Evolutionary conservation across 2,888 invertebrate species (phyloP).

Genomic region (Sturmia bella): DNA sequence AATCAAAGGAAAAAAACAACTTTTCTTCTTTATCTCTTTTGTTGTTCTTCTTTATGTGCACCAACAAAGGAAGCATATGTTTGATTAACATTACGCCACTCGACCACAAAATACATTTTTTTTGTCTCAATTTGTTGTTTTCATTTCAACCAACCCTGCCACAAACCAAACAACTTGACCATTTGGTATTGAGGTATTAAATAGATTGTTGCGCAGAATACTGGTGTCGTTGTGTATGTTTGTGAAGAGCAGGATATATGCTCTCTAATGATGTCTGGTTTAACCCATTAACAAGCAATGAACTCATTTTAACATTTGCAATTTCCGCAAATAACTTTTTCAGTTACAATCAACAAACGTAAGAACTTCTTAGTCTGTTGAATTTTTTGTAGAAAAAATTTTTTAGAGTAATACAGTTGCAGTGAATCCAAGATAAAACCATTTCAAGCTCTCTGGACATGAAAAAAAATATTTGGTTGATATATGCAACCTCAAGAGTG

Average conservation of each 20-base stretch:
- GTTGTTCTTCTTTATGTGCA: slow-evolving; percentile 5
- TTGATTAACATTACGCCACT: slow-evolving; percentile 37
- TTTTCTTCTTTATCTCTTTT: background rate
- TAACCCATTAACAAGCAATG: too few species aligned
- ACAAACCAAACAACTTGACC: slow-evolving; percentile 32
- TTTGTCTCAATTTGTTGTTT: background rate
- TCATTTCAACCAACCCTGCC: background rate
- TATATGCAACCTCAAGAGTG: too few species aligned
- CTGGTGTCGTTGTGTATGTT: background rate
- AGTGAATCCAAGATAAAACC: too few species aligned
- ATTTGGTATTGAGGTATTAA: slow-evolving; percentile 2
- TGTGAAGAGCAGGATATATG: background rate
- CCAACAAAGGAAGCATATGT: slow-evolving; percentile 53
- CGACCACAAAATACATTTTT: slow-evolving; percentile 6
- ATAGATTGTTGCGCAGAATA: background rate
- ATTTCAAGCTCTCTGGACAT: too few species aligned
- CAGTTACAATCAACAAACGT: too few species aligned
- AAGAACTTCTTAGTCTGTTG: too few species aligned
- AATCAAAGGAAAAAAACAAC: slow-evolving; percentile 33
- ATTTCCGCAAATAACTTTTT: too few species aligned
- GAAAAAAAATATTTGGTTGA: too few species aligned
- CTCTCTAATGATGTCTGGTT: background rate
- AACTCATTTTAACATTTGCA: too few species aligned
- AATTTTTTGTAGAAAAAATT: too few species aligned
- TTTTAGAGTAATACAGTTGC: too few species aligned